phyloP scores from a whole-genome alignment of 2,797 vertebrate genomes.

The Pogoniulus pusillus region DNA sequence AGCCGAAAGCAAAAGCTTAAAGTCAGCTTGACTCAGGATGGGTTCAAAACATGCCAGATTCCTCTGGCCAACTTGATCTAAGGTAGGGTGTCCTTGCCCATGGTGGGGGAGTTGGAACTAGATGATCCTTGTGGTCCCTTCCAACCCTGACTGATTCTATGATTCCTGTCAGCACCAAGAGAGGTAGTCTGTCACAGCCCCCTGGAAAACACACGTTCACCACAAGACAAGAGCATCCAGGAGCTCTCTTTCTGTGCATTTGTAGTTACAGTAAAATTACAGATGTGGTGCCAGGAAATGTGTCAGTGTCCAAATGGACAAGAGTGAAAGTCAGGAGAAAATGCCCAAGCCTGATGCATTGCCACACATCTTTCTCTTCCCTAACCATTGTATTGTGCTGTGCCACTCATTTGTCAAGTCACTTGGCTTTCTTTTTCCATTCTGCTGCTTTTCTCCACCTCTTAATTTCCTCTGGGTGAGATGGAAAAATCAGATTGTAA shows the following conservation, averaged over 20 bases:
- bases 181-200: background rate
- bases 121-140: too few species aligned
- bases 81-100: too few species aligned
- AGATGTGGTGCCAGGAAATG: background rate
- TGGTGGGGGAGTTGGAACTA: too few species aligned
- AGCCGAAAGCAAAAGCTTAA: background rate
- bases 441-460: background rate
- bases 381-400: rapidly evolving
- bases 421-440: background rate
- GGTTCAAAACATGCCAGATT: background rate
- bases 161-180: background rate
- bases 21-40: background rate
- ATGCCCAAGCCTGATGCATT: background rate
- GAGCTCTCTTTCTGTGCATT: background rate
- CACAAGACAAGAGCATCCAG: background rate
- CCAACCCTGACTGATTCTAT: too few species aligned
- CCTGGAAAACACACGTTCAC: background rate
- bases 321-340: background rate
- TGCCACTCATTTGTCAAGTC: background rate
- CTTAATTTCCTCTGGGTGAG: background rate
- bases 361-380: background rate
- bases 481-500: background rate
- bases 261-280: background rate
- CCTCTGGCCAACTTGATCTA: too few species aligned
- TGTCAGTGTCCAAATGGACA: background rate